Evolutionary conservation across 2,113 vertebrate genomes (phyloP).

Genomic region (Himantopus leucocephalus): DNA sequence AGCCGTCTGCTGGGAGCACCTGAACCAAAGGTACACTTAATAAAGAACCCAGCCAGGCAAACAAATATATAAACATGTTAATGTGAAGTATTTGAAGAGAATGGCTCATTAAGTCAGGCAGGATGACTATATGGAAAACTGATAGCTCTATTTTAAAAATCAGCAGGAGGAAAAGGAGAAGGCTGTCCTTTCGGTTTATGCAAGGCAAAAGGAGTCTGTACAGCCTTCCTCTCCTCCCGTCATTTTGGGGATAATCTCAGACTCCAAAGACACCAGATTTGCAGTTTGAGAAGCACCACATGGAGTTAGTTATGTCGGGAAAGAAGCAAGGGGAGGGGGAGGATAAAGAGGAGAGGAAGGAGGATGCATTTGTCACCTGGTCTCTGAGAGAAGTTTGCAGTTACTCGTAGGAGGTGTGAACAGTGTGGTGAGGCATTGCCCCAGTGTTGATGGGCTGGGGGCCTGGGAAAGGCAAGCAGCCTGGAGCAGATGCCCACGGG

Average conservation of each 20-base stretch:
- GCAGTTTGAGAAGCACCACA: neutral
- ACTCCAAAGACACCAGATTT: neutral
- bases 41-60: neutral
- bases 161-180: neutral
- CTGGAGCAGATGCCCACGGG: neutral
- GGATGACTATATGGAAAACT: neutral
- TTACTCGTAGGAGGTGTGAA: neutral
- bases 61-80: neutral
- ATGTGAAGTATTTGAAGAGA: neutral
- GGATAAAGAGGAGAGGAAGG: neutral
- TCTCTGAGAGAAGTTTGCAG: neutral
- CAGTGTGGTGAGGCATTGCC: accelerated
- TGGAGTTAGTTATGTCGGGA: neutral
- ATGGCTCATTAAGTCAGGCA: conserved; percentile 8
- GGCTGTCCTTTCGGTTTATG: neutral
- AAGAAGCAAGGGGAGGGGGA: neutral
- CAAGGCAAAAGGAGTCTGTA: neutral
- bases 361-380: neutral
- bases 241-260: neutral
- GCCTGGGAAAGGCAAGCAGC: neutral
- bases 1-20: neutral
- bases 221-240: neutral
- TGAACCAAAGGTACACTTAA: neutral
- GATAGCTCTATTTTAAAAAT: neutral
- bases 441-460: neutral